Evolutionary conservation across 2,888 invertebrate genomes (phyloP).

Genomic region (Periphyllus acericola): DNA sequence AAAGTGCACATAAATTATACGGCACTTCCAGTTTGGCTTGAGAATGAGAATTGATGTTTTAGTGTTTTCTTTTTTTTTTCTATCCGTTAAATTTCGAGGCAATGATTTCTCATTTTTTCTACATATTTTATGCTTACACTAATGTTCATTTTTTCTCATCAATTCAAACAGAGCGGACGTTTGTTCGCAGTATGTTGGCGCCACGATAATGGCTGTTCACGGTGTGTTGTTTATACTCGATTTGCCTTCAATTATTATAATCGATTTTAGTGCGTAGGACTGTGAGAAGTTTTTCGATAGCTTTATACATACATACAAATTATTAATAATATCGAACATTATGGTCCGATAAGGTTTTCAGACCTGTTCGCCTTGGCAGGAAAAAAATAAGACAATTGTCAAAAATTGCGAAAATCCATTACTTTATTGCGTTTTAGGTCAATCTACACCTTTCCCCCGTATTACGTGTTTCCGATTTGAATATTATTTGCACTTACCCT

Average conservation of each 20-base stretch:
- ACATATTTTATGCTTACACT: slow-evolving; percentile 21
- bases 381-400: neutral
- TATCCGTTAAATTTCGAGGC: neutral
- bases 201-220: slow-evolving; percentile 28
- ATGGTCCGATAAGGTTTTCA: neutral
- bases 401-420: neutral
- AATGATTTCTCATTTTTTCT: neutral
- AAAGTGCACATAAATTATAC: neutral
- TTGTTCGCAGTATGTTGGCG: slow-evolving; percentile 37
- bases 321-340: neutral
- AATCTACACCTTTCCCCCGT: neutral
- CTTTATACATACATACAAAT: neutral
- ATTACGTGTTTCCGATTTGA: neutral
- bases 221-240: slow-evolving; percentile 7
- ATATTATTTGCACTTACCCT: neutral
- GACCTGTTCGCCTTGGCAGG: slow-evolving; percentile 1
- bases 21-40: neutral
- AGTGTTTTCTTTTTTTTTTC: neutral
- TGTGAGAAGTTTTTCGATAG: slow-evolving; percentile 32
- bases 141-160: neutral
- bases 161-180: slow-evolving; percentile 14
- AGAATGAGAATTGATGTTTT: neutral
- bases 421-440: neutral
- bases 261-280: slow-evolving; percentile 44
- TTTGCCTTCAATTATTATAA: slow-evolving; percentile 26